These are phyloP conservation scores for Leptinotarsa tumamoca DNA, from an alignment of 2,888 invertebrate genomes.

Conservation along the genomic window DNA sequence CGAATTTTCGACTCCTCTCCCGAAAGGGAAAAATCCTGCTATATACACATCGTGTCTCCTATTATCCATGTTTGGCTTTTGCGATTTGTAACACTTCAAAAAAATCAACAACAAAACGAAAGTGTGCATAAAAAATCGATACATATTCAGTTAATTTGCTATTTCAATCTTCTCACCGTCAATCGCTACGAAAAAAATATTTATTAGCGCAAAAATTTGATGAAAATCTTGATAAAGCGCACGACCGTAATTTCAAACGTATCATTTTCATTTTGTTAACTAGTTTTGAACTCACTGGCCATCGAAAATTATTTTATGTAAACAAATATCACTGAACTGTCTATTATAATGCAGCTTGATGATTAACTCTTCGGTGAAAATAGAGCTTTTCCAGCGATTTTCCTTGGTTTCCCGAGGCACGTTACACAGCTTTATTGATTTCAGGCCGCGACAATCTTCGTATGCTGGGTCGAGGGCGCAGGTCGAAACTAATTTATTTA, in stretches of 20 bases:
- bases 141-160: constrained; percentile 23
- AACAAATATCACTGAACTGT: not conserved
- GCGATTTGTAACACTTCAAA: constrained; percentile 57
- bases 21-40: constrained; percentile 93
- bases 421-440: constrained; percentile 48
- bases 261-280: constrained; percentile 24
- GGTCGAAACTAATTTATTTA: constrained; percentile 46
- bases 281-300: not conserved
- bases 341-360: constrained; percentile 8
- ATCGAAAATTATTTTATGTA: not conserved
- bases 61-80: constrained; percentile 78
- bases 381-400: constrained; percentile 26
- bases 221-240: constrained; percentile 26
- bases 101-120: constrained; percentile 36
- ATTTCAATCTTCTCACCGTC: constrained; percentile 25
- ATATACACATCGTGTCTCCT: constrained; percentile 89
- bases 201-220: constrained; percentile 30
- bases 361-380: constrained; percentile 5
- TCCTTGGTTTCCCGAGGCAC: constrained; percentile 43
- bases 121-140: constrained; percentile 11
- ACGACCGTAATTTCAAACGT: not conserved
- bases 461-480: constrained; percentile 38
- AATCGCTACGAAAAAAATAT: constrained; percentile 28
- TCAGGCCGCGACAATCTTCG: constrained; percentile 31
- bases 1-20: constrained; percentile 84